Evolutionary conservation across 2,113 vertebrate species (phyloP).

Genomic region (Syrrhaptes paradoxus): DNA sequence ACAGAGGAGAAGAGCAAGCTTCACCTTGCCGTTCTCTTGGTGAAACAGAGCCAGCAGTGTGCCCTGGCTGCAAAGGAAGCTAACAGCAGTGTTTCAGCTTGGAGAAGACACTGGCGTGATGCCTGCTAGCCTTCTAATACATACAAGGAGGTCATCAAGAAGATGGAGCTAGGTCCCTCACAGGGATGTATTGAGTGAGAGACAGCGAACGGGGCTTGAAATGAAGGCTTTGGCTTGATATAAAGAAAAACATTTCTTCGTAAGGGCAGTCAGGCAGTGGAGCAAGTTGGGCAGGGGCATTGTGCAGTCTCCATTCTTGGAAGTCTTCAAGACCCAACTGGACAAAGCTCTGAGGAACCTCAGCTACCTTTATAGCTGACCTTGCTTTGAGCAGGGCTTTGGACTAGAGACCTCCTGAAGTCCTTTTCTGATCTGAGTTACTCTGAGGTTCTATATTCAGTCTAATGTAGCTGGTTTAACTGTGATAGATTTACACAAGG

Average conservation of each 20-base stretch:
- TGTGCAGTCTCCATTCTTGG: background rate
- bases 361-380: background rate
- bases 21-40: background rate
- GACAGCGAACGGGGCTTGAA: background rate
- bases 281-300: no score
- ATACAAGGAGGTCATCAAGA: background rate
- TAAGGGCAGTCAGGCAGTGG: background rate
- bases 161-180: background rate
- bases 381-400: background rate
- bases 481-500: background rate
- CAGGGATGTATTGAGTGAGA: background rate
- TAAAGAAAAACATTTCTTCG: accelerated
- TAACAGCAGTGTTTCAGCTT: background rate
- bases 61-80: background rate
- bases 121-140: background rate
- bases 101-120: background rate
- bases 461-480: background rate
- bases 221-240: background rate
- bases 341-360: background rate
- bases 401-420: background rate
- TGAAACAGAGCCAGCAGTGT: background rate
- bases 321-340: background rate
- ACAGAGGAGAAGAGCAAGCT: background rate
- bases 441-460: background rate
- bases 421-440: background rate